phyloP scores from a whole-genome alignment of 2,797 vertebrate species.

The Phalanger gymnotis region DNA sequence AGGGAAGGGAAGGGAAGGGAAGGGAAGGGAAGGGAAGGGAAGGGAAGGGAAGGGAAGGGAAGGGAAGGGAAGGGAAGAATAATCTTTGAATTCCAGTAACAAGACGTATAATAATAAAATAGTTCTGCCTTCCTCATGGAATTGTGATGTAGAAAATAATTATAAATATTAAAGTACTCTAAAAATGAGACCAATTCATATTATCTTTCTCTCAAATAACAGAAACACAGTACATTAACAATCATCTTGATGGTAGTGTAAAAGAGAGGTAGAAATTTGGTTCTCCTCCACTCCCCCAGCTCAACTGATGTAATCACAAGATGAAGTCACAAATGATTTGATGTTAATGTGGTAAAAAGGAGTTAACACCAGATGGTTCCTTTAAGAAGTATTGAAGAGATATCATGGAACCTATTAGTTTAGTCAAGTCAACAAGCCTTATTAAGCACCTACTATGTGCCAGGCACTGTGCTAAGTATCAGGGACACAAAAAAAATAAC shows the following conservation, averaged over 20 bases:
- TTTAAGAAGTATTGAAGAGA: neutral
- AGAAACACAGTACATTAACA: neutral
- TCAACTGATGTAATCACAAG: neutral
- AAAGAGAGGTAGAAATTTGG: neutral
- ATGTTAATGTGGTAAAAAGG: neutral
- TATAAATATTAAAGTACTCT: neutral
- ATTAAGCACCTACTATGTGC: neutral
- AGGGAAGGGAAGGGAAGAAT: neutral
- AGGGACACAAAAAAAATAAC: neutral
- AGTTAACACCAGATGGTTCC: neutral
- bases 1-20: too few species aligned
- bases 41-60: too few species aligned
- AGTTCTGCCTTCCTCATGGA: neutral
- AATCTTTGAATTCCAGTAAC: neutral
- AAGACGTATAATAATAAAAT: neutral
- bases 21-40: too few species aligned
- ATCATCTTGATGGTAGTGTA: neutral
- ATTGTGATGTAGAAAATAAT: neutral
- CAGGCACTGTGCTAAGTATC: neutral
- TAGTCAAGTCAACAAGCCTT: neutral
- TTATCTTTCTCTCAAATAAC: neutral
- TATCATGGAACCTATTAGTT: neutral
- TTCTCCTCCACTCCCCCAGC: neutral
- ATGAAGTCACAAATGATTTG: neutral
- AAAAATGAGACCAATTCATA: neutral